Base-by-base conservation (phyloP, 2,113 vertebrate genomes). In the Phrynosoma platyrhinos region DNA sequence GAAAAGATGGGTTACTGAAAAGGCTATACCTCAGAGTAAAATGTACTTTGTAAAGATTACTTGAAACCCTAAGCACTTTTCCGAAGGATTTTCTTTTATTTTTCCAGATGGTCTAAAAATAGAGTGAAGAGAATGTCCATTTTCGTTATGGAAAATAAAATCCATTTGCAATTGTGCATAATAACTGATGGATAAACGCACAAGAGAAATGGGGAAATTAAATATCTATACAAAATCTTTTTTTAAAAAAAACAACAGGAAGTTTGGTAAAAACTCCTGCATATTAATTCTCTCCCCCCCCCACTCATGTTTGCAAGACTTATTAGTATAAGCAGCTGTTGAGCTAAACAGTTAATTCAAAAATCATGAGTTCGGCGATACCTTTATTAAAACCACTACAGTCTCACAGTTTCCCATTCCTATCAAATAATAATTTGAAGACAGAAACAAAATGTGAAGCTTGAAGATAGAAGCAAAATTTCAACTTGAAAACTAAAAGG, bases 1-100 rank as follows among this genome's bases (percentile, higher is more conserved):
- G 21, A 86, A 94, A 89, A 83, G 52, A 27, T 25, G 23, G 6
- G 72, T 93, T 91, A 13, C 55, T 86, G 86, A 84, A 87, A 27
- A 0, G 0, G 1, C 77, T 86, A 0, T 0, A 76, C 82, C 3
- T 69, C 69, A 87, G 40, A 75, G 68, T 42, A 83, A 88, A 92
- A 66, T 0, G 3, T 84, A 66, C 27, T 0, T 0, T 80, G 12
- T 82, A 21, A 82, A 68, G 5, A 72, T 89, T 84, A 5, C 86
- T 84, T 86, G 68, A 85, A 91, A 86, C 9, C 69, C 40, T 75
- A 81, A 81, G 9, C 25, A 83, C 1, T 82, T 91, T 84, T 55
- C 42, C 90, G 6, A 0, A 0, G 0, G 0, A 64, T 27, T 20
- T 82, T 40, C 2, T 55, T 78, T 52, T 53, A 7, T 47, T 89